phyloP scores from a whole-genome alignment of 2,888 invertebrate genomes.

The Nomada ruficornis region DNA sequence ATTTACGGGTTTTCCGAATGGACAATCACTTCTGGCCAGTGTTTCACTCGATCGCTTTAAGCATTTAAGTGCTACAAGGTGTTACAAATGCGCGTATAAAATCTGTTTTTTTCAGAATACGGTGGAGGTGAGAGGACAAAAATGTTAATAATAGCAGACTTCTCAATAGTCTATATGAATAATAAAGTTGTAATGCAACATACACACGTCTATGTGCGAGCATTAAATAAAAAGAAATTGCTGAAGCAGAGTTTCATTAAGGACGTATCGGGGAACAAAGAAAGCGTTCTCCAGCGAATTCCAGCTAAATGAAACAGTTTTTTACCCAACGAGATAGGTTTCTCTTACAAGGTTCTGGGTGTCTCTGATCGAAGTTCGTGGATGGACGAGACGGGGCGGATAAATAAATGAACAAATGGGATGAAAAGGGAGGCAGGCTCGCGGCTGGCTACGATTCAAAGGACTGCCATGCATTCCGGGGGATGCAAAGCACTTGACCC shows the following conservation, averaged over 20 bases:
- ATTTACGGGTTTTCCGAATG: constrained; percentile 3
- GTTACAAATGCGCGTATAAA: too few species aligned
- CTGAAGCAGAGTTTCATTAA: constrained; percentile 7
- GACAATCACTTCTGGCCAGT: background rate
- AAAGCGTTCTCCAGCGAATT: background rate
- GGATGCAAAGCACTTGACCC: constrained; percentile 51
- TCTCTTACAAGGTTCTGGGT: background rate
- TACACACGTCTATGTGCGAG: too few species aligned
- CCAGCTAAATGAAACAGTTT: constrained; percentile 19
- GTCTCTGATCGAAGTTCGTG: background rate
- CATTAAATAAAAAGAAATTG: background rate
- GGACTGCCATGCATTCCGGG: constrained; percentile 46
- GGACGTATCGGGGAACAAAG: background rate
- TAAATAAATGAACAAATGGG: constrained; percentile 19
- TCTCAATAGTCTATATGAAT: too few species aligned
- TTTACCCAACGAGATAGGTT: background rate
- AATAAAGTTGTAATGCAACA: too few species aligned
- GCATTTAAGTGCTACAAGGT: constrained; percentile 9
- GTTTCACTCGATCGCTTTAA: constrained; percentile 8
- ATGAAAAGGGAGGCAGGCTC: background rate
- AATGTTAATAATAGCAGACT: too few species aligned
- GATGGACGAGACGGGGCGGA: background rate
- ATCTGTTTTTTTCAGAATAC: too few species aligned
- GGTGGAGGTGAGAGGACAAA: too few species aligned
- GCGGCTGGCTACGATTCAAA: constrained; percentile 45